These are phyloP conservation scores for Drosophila parabipectinata DNA, from an alignment of 1,140 invertebrate genomes.

Conservation along the genomic window DNA sequence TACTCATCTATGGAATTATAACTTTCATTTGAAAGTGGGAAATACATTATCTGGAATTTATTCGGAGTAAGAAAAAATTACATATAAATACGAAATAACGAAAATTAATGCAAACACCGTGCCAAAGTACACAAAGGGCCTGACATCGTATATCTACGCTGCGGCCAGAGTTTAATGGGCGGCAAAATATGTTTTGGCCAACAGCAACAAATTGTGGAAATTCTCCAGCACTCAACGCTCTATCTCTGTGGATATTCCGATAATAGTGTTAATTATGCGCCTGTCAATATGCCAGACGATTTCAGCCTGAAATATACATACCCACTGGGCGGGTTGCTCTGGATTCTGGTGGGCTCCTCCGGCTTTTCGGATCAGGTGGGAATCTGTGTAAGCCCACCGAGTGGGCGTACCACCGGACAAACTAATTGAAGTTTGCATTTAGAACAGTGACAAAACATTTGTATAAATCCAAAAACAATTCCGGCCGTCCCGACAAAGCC, in stretches of 20 bases:
- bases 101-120: slow-evolving; percentile 17
- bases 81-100: no score
- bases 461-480: slow-evolving; percentile 54
- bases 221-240: slow-evolving; percentile 19
- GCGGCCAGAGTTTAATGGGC: slow-evolving; percentile 57
- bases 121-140: slow-evolving; percentile 10
- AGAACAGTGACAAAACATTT: slow-evolving; percentile 67
- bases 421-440: slow-evolving; percentile 72
- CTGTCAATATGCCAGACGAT: slow-evolving; percentile 73
- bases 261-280: slow-evolving; percentile 78
- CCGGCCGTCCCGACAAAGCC: slow-evolving; percentile 20
- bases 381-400: slow-evolving; percentile 26
- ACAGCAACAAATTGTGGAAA: slow-evolving; percentile 32
- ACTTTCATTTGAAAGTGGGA: slow-evolving; percentile 69
- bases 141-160: slow-evolving; percentile 42
- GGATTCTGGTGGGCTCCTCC: background rate
- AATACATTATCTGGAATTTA: slow-evolving; percentile 26
- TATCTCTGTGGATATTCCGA: slow-evolving; percentile 49
- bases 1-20: slow-evolving; percentile 7
- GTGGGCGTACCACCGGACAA: slow-evolving; percentile 30
- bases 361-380: slow-evolving; percentile 18
- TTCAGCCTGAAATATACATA: slow-evolving; percentile 52
- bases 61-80: slow-evolving; percentile 5
- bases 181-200: slow-evolving; percentile 47
- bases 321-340: background rate